Percentiles rank a stretch among this genome's conserved stretches.
Conservation (phyloP, 2,888 invertebrate genomes). For the Morpho helenor region DNA sequence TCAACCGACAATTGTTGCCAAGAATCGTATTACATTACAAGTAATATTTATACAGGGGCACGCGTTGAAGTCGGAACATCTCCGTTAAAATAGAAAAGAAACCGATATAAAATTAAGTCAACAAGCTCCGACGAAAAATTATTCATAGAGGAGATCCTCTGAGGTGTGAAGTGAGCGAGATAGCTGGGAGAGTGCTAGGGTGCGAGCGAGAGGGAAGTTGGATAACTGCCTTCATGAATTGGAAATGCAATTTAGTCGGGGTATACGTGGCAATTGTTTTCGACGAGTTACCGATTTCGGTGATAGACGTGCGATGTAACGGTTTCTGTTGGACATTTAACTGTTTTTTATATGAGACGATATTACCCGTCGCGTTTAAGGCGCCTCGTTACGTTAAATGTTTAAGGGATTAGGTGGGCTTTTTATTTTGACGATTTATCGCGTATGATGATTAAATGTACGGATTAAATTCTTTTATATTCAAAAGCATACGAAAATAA, state of each 20-base stretch:
- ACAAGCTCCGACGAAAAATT: constrained; percentile 68
- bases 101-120: constrained; percentile 77
- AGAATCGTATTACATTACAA: constrained; percentile 19
- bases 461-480: too few species aligned
- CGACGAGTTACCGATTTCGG: constrained; percentile 51
- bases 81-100: constrained; percentile 32
- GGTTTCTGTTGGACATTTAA: constrained; percentile 20
- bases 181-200: constrained; percentile 16
- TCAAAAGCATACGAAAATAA: too few species aligned
- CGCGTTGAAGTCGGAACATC: constrained; percentile 24
- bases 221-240: constrained; percentile 74
- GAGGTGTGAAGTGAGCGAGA: constrained; percentile 35
- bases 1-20: constrained; percentile 9
- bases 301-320: constrained; percentile 40
- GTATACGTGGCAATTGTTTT: constrained; percentile 66
- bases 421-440: constrained; percentile 10
- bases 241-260: constrained; percentile 74
- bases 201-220: constrained; percentile 30
- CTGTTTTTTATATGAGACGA: constrained; percentile 25
- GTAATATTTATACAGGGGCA: constrained; percentile 28
- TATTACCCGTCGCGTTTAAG: constrained; percentile 18
- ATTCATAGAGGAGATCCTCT: constrained; percentile 70
- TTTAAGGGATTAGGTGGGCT: constrained; percentile 13
- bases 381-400: constrained; percentile 17
- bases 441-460: not conserved